Base-by-base conservation (phyloP, 2,888 invertebrate genomes). In the Noctuana brunneofusca region DNA sequence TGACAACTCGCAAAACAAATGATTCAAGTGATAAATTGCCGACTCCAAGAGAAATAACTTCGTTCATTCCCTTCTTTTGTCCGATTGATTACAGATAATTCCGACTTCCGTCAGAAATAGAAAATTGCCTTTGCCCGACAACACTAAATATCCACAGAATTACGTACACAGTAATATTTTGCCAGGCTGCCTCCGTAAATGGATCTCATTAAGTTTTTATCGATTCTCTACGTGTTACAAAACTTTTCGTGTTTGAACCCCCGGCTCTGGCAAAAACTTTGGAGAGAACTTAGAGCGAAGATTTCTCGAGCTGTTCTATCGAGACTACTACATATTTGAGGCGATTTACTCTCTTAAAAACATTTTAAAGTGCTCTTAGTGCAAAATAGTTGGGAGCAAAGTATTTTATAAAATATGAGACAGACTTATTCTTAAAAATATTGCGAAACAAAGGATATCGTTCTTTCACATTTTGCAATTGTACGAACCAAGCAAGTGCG, bases 81-180 rank as follows among this genome's bases (percentile, higher is more conserved):
- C 76, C 84, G 81, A 88, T 88, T 86, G 87, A 88, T 88, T 81
- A 85, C 79, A 79, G 83, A 87, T 87, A 83, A 86, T 86, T 83
- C 80, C 76, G 78, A 75, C 77, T 80, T 82, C 78, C 78, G 75
- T 70, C 72, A 74, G 75, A 72, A 73, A 74, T 71, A 76, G 78
- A 76, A 80, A 83, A 85, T 82, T 83, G 79, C 81, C 76, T 78
- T 73, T 69, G 72, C 66, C 22, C 66, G 72, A 70, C 55, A 50
- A 41, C 49, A 56, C 58, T 66, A 66, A 56, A 63, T 59, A 63
- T 56, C 60, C 50, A n/a, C 46, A 38, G 41, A 56, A 56, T 62
- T 49, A 55, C 50, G 60, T 55, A 59, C 53, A 18, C 46, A 14
- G 35, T 59, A 60, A 64, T 63, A 60, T 59, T 64, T 66, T 41